Evolutionary conservation across 2,888 invertebrate species (phyloP).

Genomic region (Leptopilina drosophilae): DNA sequence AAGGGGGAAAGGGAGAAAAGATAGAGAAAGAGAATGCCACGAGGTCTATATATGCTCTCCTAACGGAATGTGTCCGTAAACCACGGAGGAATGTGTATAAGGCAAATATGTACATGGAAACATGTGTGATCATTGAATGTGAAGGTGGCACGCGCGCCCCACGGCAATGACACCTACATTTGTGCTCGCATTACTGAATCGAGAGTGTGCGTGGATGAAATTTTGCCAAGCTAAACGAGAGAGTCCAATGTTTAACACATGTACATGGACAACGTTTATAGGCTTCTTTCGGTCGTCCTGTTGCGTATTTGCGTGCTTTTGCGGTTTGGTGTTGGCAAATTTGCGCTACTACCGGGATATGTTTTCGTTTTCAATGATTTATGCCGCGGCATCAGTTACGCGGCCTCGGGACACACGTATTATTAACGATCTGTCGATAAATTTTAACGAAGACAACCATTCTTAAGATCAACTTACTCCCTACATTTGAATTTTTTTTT

Average conservation of each 20-base stretch:
- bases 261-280: conserved; percentile 59
- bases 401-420: conserved; percentile 58
- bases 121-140: conserved; percentile 54
- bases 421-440: conserved; percentile 65
- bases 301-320: conserved; percentile 74
- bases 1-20: not conserved
- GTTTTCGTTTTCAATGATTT: conserved; percentile 77
- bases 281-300: conserved; percentile 61
- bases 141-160: conserved; percentile 75
- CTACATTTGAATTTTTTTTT: not conserved
- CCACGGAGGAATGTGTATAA: conserved; percentile 48
- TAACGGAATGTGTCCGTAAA: conserved; percentile 14
- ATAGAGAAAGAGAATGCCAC: conserved; percentile 11
- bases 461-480: not conserved
- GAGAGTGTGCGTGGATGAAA: conserved; percentile 50
- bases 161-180: conserved; percentile 74
- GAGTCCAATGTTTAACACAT: conserved; percentile 52
- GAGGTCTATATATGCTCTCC: conserved; percentile 10
- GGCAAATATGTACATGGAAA: conserved; percentile 51
- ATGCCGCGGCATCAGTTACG: conserved; percentile 73
- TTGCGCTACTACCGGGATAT: conserved; percentile 76
- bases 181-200: conserved; percentile 54
- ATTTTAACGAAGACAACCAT: not conserved
- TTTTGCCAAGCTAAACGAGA: conserved; percentile 37
- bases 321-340: conserved; percentile 76